Conservation (phyloP, 2,888 invertebrate species). For the Ornithoptera priamus region DNA sequence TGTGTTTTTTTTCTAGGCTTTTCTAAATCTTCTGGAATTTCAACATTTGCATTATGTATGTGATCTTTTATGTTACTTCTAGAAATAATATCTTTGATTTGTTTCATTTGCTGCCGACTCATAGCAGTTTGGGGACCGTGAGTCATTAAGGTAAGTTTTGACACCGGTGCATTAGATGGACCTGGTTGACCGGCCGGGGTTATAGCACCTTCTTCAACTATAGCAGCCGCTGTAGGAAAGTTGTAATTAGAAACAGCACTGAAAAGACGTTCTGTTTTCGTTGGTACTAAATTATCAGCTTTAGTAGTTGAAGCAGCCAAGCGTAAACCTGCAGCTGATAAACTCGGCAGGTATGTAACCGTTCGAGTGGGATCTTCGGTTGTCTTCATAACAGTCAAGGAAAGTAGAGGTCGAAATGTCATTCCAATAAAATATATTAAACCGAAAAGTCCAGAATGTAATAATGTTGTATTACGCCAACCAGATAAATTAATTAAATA, state of each 20-base stretch:
- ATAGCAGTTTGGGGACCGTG: slow-evolving; percentile 54
- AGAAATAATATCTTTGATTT: slow-evolving; percentile 63
- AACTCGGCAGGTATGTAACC: slow-evolving; percentile 66
- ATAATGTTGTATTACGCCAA: slow-evolving; percentile 60
- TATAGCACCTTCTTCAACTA: slow-evolving; percentile 48
- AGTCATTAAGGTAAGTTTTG: slow-evolving; percentile 57
- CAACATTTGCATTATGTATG: slow-evolving; percentile 40
- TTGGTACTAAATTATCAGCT: slow-evolving; percentile 40
- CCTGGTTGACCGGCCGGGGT: slow-evolving; percentile 46
- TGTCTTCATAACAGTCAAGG: slow-evolving; percentile 56
- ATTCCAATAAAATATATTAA: slow-evolving; percentile 59
- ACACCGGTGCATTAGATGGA: slow-evolving; percentile 50
- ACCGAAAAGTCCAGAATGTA: slow-evolving; percentile 64
- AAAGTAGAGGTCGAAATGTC: slow-evolving; percentile 62
- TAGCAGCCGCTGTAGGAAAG: slow-evolving; percentile 62
- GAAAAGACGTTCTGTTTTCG: slow-evolving; percentile 50
- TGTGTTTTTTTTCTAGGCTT: slow-evolving; percentile 42
- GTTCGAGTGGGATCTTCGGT: slow-evolving; percentile 60
- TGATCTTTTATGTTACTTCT: slow-evolving; percentile 48
- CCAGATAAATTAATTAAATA: slow-evolving; percentile 55
- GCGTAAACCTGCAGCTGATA: slow-evolving; percentile 46
- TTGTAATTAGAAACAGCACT: slow-evolving; percentile 52
- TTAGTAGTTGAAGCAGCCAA: slow-evolving; percentile 41
- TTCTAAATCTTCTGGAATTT: slow-evolving; percentile 43
- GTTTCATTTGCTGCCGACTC: slow-evolving; percentile 57